These are phyloP conservation scores for Daphoenositta chrysoptera DNA, from an alignment of 2,113 vertebrate genomes.

Conservation along the genomic window DNA sequence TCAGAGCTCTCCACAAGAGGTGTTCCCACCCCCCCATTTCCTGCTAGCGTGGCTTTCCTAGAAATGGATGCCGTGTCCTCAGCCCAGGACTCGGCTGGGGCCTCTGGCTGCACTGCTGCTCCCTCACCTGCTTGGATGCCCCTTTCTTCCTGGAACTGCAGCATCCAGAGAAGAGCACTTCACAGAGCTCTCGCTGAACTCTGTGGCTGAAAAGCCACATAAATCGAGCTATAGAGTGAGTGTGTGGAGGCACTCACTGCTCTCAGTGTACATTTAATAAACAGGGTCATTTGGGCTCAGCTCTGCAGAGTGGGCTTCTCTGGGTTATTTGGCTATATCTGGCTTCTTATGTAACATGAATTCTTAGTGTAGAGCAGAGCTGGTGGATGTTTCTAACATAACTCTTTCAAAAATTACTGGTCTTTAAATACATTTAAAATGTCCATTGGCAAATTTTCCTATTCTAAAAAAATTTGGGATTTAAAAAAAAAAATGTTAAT, in stretches of 20 bases:
- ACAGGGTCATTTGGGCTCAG: not conserved
- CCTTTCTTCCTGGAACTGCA: not conserved
- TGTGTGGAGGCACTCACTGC: not conserved
- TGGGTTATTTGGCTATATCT: not conserved
- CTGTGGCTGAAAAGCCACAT: not conserved
- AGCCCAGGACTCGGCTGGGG: not conserved
- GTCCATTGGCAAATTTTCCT: not conserved
- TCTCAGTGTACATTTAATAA: not conserved
- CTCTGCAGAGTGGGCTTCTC: not conserved
- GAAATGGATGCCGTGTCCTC: not conserved
- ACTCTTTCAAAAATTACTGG: not conserved
- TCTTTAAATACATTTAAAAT: not conserved
- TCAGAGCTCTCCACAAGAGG: not conserved
- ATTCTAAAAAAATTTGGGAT: not conserved
- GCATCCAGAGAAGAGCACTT: not conserved
- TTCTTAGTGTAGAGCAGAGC: not conserved
- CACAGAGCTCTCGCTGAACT: not conserved
- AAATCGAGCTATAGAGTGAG: accelerated
- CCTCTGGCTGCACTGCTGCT: not conserved
- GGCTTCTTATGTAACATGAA: not conserved
- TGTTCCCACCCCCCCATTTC: not conserved
- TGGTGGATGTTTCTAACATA: not conserved
- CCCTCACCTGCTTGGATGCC: conserved; percentile 43
- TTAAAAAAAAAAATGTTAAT: not conserved
- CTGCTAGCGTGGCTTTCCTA: conserved; percentile 19